phyloP scores from a whole-genome alignment of 2,113 vertebrate genomes.

The Hippocampus mohnikei region DNA sequence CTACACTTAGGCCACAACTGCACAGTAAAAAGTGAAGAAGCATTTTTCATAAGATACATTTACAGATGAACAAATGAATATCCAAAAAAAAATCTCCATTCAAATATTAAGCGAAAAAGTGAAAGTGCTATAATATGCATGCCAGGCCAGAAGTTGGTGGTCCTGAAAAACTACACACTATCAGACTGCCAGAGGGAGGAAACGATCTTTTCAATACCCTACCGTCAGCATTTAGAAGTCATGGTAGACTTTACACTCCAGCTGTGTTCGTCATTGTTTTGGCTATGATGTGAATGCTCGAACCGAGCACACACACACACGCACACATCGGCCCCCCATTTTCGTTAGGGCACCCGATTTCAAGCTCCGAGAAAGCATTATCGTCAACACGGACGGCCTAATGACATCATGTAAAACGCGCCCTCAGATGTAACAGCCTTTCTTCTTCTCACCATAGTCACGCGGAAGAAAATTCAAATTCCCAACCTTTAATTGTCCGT shows the following conservation, averaged over 20 bases:
- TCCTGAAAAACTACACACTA: background rate
- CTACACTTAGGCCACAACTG: background rate
- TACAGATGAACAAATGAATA: background rate
- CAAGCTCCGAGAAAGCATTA: background rate
- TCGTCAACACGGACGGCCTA: background rate
- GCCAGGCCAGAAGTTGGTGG: no score
- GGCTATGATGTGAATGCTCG: background rate
- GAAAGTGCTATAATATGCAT: no score
- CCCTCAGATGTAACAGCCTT: no score
- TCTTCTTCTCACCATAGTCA: slow-evolving; percentile 32
- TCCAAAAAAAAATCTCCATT: background rate
- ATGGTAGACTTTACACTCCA: background rate
- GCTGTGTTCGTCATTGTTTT: background rate
- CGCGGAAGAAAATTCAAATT: slow-evolving; percentile 47
- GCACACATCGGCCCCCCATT: slow-evolving; percentile 13
- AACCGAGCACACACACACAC: slow-evolving; percentile 12
- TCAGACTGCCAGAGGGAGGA: background rate
- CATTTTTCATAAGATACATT: no score
- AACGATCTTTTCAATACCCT: background rate
- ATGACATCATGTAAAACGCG: background rate
- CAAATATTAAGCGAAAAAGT: background rate
- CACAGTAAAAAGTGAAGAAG: background rate
- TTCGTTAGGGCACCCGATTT: background rate
- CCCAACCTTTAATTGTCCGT: slow-evolving; percentile 64
- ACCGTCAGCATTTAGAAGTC: background rate